These are phyloP conservation scores for Oasisia sp. DNA, from an alignment of 2,888 invertebrate genomes.

Conservation along the genomic window DNA sequence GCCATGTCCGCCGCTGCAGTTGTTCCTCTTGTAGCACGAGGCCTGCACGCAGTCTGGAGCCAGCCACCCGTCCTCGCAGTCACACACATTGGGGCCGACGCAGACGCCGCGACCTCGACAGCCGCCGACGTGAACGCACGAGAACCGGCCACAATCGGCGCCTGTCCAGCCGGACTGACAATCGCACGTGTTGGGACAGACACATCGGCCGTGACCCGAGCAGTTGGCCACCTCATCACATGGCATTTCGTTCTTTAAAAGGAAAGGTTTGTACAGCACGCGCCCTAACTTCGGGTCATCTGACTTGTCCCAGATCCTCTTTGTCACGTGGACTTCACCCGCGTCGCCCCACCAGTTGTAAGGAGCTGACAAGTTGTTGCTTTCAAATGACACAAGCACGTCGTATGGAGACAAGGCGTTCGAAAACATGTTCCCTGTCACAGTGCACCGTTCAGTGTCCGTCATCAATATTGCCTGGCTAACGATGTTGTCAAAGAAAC, in stretches of 20 bases:
- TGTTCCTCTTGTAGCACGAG: constrained; percentile 35
- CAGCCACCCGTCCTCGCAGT: constrained; percentile 41
- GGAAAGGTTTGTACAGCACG: constrained; percentile 32
- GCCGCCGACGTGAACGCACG: constrained; percentile 34
- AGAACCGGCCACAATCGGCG: constrained; percentile 24
- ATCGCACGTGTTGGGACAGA: constrained; percentile 30
- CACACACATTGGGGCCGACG: constrained; percentile 43
- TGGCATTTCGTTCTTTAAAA: constrained; percentile 26
- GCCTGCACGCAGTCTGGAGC: constrained; percentile 37
- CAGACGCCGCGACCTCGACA: constrained; percentile 44
- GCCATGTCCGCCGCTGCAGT: constrained; percentile 33
- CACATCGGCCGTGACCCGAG: constrained; percentile 32
- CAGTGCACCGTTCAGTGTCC: background rate
- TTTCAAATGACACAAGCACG: constrained; percentile 24
- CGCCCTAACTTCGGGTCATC: constrained; percentile 23
- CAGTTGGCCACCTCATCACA: constrained; percentile 32
- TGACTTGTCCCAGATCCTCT: constrained; percentile 28
- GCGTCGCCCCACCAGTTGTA: constrained; percentile 34
- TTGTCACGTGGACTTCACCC: background rate
- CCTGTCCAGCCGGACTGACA: constrained; percentile 34
- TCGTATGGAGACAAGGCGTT: constrained; percentile 26
- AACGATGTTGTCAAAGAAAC: constrained; percentile 27
- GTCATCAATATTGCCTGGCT: constrained; percentile 23
- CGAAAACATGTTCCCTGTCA: constrained; percentile 31
- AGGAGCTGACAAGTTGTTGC: background rate